Conservation (phyloP, 2,888 invertebrate genomes). For the Deilephila elpenor region DNA sequence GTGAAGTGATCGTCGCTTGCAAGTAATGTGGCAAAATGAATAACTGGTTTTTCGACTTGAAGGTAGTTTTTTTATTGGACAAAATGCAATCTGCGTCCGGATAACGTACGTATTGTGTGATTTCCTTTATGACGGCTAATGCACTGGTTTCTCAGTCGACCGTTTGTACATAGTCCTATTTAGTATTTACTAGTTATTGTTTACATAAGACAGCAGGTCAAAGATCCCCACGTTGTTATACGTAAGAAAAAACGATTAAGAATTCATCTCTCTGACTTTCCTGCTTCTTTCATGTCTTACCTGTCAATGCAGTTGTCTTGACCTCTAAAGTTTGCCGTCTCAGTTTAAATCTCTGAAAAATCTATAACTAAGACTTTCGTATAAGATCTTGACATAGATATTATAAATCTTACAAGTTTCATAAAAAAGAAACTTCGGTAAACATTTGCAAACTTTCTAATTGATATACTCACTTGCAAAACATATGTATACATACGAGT, state of each 20-base stretch:
- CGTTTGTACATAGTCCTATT: not conserved
- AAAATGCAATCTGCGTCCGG: conserved; percentile 8
- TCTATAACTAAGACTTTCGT: too few species aligned
- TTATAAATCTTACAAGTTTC: too few species aligned
- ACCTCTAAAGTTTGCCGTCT: too few species aligned
- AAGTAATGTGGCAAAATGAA: conserved; percentile 17
- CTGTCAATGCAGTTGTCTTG: too few species aligned
- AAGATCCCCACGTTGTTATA: not conserved
- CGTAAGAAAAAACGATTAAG: not conserved
- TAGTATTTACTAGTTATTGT: not conserved
- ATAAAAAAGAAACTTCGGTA: not conserved
- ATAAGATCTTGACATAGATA: too few species aligned
- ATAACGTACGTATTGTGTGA: conserved; percentile 9
- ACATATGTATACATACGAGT: too few species aligned
- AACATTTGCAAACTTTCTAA: not conserved
- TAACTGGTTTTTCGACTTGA: conserved; percentile 29
- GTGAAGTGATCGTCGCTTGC: conserved; percentile 26
- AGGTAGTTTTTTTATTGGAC: conserved; percentile 27
- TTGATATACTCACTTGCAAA: not conserved
- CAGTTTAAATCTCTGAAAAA: too few species aligned
- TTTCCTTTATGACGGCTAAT: not conserved
- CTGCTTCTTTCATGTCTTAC: too few species aligned
- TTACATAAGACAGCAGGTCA: not conserved
- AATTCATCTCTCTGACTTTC: not conserved
- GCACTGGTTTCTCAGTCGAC: not conserved